phyloP scores from a whole-genome alignment of 92 coral and sea anemone species.

The Palythoa heliodiscus region DNA sequence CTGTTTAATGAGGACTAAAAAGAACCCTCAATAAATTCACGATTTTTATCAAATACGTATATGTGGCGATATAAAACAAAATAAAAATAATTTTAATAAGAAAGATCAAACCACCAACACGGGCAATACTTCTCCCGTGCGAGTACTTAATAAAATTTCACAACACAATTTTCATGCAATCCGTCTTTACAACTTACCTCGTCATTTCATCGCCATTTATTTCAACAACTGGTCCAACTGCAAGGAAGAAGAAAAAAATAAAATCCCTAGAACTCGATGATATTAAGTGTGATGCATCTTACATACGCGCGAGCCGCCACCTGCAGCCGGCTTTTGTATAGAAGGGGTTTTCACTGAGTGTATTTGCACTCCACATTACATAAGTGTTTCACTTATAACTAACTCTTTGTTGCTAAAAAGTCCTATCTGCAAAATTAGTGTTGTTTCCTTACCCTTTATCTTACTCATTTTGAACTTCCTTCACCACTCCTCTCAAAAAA shows the following conservation, averaged over 20 bases:
- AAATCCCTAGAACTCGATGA: no score
- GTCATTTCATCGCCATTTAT: conserved; percentile 99
- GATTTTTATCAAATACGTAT: background rate
- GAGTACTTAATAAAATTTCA: background rate
- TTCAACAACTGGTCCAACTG: conserved; percentile 95
- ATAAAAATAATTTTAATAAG: background rate
- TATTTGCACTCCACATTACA: background rate
- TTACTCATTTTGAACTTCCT: conserved; percentile 27
- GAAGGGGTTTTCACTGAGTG: conserved; percentile 44
- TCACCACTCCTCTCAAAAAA: background rate
- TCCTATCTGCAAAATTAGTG: background rate
- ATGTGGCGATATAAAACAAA: background rate
- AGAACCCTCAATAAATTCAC: background rate
- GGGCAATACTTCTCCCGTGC: background rate
- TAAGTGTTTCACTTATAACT: background rate
- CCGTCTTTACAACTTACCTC: conserved; percentile 51
- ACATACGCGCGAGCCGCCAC: background rate
- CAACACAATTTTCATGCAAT: background rate
- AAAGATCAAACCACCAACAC: background rate
- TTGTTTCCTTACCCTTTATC: conserved; percentile 29
- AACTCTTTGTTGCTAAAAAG: background rate
- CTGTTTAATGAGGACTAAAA: background rate
- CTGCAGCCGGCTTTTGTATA: background rate
- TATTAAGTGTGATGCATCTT: background rate
- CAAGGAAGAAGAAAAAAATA: background rate